phyloP scores from a whole-genome alignment of 2,888 invertebrate species.

The Imbricaverruca yamaguchii region DNA sequence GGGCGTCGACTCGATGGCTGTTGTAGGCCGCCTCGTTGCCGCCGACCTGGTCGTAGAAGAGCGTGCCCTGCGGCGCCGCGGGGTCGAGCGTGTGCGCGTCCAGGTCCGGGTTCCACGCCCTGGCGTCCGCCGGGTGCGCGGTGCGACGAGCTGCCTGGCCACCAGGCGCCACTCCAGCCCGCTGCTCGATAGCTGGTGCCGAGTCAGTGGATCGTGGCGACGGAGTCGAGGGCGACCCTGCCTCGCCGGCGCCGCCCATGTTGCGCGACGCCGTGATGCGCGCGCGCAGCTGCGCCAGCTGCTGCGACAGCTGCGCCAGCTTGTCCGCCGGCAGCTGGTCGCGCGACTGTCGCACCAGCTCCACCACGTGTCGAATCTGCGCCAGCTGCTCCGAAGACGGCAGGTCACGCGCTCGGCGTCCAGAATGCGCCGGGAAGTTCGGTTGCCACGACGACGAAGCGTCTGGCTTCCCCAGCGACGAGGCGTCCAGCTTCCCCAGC shows the following conservation, averaged over 20 bases:
- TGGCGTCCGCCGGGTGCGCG: background rate
- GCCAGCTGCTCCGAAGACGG: background rate
- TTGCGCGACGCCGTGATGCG: background rate
- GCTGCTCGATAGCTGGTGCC: no score
- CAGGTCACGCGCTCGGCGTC: background rate
- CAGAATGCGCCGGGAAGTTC: background rate
- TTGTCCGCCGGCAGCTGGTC: background rate
- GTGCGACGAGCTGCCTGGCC: background rate
- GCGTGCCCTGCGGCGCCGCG: background rate
- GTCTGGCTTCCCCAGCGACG: no score
- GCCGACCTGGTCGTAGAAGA: background rate
- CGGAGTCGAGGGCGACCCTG: background rate
- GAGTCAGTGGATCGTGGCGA: no score
- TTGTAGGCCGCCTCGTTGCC: background rate
- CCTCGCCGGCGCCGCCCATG: background rate
- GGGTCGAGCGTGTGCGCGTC: background rate
- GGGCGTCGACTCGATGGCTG: background rate
- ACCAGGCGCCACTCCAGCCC: no score
- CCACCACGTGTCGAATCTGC: background rate
- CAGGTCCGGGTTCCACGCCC: background rate
- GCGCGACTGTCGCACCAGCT: background rate
- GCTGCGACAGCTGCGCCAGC: background rate
- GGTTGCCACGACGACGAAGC: no score
- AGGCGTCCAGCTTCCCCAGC: no score
- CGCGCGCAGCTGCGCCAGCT: conserved; percentile 1